Evolutionary conservation across 2,888 invertebrate genomes (phyloP).

Genomic region (Rhodophaea formosa): DNA sequence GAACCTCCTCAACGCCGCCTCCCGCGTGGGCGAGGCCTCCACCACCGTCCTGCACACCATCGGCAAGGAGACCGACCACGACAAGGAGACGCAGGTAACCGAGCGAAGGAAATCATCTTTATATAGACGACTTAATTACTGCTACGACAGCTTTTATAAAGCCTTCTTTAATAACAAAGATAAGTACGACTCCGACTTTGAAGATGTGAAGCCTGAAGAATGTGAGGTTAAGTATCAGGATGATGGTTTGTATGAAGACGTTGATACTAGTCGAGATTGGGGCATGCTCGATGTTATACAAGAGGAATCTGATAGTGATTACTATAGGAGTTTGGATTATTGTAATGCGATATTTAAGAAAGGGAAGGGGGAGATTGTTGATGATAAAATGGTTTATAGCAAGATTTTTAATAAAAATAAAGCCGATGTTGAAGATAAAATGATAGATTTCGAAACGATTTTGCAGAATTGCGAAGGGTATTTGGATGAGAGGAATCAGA

Average conservation of each 20-base stretch:
- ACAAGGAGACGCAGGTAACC: conserved; percentile 87
- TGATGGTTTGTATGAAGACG: conserved; percentile 65
- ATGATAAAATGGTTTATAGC: conserved; percentile 25
- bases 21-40: conserved; percentile 97
- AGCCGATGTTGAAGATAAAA: conserved; percentile 9
- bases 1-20: conserved; percentile 96
- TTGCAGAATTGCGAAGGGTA: conserved; percentile 31
- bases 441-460: conserved; percentile 25
- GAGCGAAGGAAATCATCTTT: conserved; percentile 53
- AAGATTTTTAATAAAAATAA: conserved; percentile 20
- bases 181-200: conserved; percentile 54
- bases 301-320: conserved; percentile 75
- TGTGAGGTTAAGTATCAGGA: conserved; percentile 43
- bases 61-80: conserved; percentile 93
- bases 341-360: conserved; percentile 51
- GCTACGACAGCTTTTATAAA: conserved; percentile 74
- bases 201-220: conserved; percentile 24
- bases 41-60: conserved; percentile 96
- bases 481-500: conserved; percentile 28
- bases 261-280: conserved; percentile 59
- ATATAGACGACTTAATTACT: conserved; percentile 73
- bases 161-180: conserved; percentile 61
- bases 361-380: conserved; percentile 30
- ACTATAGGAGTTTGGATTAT: conserved; percentile 71
- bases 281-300: conserved; percentile 66